Evolutionary conservation across 2,888 invertebrate genomes (phyloP), one percentile per base, ranked within the genome.

Genomic region (Zonitis immaculata): DNA sequence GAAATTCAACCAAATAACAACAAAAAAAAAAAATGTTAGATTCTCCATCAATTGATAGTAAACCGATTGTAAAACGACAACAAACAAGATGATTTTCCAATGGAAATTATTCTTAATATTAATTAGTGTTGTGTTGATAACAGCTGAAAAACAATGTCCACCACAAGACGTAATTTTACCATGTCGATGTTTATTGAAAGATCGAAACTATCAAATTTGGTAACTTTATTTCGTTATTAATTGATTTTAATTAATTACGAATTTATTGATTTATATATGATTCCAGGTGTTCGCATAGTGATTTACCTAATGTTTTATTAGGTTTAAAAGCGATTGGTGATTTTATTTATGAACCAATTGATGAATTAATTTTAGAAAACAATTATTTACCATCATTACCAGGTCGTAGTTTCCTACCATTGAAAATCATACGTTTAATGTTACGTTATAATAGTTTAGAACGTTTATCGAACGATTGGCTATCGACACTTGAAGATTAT

Each of bases 281-380:
- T 77, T 78, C 4, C 74, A 92, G 92, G 92, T 93, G 93, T 73
- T 91, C 92, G n/a, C 91, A 92, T 78, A 91, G 91, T 78, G 91
- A 91, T 69, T 76, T 92, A 51, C 83, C 86, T 5, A 85, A 86
- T 70, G 88, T 91, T 12, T 75, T 87, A 60, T 86, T 85, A 67
- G 90, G 89, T 7, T 75, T 91, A 8, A 85, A 86, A 64, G 81
- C 85, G 39, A 79, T 89, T 28, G 84, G 85, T 56, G 81, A 84
- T 46, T 81, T 80, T 55, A 77, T 90, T 47, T 81, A 79, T 56
- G 82, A 82, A 47, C 86, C 89, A 5, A 85, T 93, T 63, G 93
- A 92, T 73, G 92, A 93, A 72, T 73, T 93, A 48, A 92, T 93
- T 59, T 80, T 93, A 62, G 93, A 93, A 77, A 91, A 91, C 68